Evolutionary conservation across 1,140 invertebrate genomes (phyloP).

Genomic region (Ips typographus): DNA sequence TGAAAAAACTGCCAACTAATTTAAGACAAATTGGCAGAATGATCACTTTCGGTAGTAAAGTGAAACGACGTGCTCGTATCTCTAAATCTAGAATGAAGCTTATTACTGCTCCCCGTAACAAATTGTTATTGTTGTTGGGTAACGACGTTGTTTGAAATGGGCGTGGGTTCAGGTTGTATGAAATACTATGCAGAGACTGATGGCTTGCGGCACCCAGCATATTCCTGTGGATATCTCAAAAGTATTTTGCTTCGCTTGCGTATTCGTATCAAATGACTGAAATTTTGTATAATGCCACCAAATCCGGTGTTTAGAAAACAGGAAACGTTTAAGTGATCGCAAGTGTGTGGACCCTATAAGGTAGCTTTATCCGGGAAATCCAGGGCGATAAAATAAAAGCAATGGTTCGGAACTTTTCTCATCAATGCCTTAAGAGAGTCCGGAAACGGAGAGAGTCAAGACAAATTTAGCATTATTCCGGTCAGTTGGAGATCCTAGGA

Average conservation of each 20-base stretch:
- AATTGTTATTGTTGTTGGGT: conserved; percentile 54
- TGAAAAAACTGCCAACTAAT: conserved; percentile 9
- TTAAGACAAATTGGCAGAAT: conserved; percentile 10
- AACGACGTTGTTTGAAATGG: conserved; percentile 52
- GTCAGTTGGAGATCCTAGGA: conserved; percentile 25
- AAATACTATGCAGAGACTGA: conserved; percentile 45
- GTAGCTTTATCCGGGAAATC: conserved; percentile 34
- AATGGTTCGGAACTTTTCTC: conserved; percentile 34
- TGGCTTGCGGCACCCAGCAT: conserved; percentile 44
- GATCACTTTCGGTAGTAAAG: conserved; percentile 31
- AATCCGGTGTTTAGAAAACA: background rate
- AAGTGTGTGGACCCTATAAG: conserved; percentile 4
- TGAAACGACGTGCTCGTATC: conserved; percentile 27
- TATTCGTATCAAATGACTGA: too few relatives aligned
- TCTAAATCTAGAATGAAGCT: conserved; percentile 41
- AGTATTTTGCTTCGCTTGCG: too few relatives aligned
- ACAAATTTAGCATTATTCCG: conserved; percentile 36
- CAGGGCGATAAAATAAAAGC: conserved; percentile 29
- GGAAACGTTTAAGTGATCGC: conserved; percentile 10
- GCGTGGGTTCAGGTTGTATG: conserved; percentile 46
- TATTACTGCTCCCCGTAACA: conserved; percentile 51
- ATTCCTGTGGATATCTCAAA: conserved; percentile 13
- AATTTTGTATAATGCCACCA: too few relatives aligned
- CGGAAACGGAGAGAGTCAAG: conserved; percentile 26
- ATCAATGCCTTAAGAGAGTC: conserved; percentile 24